phyloP scores from a whole-genome alignment of 1,140 invertebrate species.

The Eulimnadia texana region DNA sequence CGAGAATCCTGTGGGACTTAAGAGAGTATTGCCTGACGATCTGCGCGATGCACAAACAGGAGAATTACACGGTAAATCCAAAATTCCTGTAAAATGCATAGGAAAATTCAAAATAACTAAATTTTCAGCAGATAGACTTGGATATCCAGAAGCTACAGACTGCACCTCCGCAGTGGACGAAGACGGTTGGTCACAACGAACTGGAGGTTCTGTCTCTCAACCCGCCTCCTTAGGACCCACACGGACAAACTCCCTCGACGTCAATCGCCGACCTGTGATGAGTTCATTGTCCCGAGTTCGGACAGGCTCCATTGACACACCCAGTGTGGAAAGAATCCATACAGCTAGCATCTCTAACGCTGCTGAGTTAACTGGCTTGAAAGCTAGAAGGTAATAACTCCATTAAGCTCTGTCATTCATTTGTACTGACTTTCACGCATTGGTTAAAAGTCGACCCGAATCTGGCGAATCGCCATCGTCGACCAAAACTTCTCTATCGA shows the following conservation, averaged over 20 bases:
- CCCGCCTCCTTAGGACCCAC: conserved; percentile 5
- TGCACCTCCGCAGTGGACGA: background rate
- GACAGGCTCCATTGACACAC: conserved; percentile 20
- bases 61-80: no score
- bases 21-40: background rate
- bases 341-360: background rate
- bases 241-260: conserved; percentile 10
- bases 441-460: conserved; percentile 17
- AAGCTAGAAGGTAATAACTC: background rate
- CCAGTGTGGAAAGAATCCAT: conserved; percentile 7
- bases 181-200: background rate
- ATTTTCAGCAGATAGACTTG: background rate
- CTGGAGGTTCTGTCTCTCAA: background rate
- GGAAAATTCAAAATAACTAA: background rate
- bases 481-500: conserved; percentile 7
- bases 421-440: no score
- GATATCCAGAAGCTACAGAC: background rate
- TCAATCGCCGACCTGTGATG: conserved; percentile 3
- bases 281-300: conserved; percentile 15
- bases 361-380: background rate
- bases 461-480: conserved; percentile 19
- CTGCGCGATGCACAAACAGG: background rate
- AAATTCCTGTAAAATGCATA: no score
- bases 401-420: no score
- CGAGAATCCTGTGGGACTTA: background rate